These are phyloP conservation scores for Agapornis canus DNA, from an alignment of 2,797 vertebrate genomes.

Conservation along the genomic window DNA sequence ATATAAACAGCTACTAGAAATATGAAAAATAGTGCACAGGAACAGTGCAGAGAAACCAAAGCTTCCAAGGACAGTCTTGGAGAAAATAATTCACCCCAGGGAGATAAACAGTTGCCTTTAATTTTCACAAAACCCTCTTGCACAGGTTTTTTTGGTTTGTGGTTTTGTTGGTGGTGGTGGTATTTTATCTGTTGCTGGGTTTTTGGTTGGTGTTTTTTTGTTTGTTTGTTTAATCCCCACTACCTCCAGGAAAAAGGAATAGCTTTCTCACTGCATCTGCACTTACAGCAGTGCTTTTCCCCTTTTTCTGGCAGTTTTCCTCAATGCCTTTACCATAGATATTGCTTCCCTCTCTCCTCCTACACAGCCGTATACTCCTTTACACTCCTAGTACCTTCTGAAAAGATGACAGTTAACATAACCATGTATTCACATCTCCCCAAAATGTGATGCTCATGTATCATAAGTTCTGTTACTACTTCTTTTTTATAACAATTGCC, in stretches of 20 bases:
- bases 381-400: neutral
- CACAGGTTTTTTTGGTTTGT: neutral
- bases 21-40: neutral
- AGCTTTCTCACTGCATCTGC: neutral
- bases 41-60: neutral
- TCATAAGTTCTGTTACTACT: neutral
- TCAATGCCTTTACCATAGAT: neutral
- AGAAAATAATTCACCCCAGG: neutral
- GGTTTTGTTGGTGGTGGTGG: too few relatives aligned
- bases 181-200: too few relatives aligned
- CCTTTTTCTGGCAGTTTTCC: neutral
- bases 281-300: neutral
- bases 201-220: too few relatives aligned
- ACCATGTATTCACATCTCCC: fast-evolving
- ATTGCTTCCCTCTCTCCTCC: neutral
- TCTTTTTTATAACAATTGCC: neutral
- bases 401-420: neutral
- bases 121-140: neutral
- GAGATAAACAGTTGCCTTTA: neutral
- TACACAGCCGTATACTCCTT: neutral
- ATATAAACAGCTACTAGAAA: neutral
- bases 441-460: neutral
- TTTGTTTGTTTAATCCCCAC: neutral
- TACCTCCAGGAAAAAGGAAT: neutral
- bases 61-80: neutral